phyloP scores from a whole-genome alignment of 2,113 vertebrate genomes.

The Marcusenius ussheri region DNA sequence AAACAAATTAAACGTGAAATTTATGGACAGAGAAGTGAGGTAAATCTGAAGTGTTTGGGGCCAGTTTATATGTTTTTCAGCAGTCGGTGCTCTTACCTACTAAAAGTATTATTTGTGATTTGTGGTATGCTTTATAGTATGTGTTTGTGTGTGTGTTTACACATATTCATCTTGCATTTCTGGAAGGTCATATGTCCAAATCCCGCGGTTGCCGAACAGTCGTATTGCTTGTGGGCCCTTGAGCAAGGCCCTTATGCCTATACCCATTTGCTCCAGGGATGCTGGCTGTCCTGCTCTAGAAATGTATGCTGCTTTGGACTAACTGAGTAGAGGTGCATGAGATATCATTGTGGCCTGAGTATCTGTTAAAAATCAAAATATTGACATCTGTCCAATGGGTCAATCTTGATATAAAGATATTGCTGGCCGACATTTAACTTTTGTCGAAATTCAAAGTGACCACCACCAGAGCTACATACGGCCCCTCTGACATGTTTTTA shows the following conservation, averaged over 20 bases:
- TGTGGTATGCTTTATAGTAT: not conserved
- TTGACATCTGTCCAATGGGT: not conserved
- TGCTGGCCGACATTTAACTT: not conserved
- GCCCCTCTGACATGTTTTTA: not conserved
- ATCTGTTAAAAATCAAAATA: not conserved
- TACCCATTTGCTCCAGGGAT: not conserved
- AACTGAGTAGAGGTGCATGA: not conserved
- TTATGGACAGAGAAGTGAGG: not conserved
- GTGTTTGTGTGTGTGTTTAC: not conserved
- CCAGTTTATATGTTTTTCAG: not conserved
- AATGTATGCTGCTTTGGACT: not conserved
- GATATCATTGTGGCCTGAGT: not conserved
- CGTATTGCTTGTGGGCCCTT: not conserved
- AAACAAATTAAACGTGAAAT: not conserved
- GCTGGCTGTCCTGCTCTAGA: not conserved
- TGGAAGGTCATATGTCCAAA: not conserved
- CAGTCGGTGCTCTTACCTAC: not conserved
- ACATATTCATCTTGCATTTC: not conserved
- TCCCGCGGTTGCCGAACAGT: not conserved
- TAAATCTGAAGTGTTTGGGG: not conserved
- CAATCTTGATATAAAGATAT: not conserved
- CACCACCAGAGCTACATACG: not conserved
- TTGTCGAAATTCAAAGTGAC: not conserved
- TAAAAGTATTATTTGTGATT: not conserved
- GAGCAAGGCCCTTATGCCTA: not conserved